Conservation (phyloP, 2,113 vertebrate species). For the Zapornia atra region DNA sequence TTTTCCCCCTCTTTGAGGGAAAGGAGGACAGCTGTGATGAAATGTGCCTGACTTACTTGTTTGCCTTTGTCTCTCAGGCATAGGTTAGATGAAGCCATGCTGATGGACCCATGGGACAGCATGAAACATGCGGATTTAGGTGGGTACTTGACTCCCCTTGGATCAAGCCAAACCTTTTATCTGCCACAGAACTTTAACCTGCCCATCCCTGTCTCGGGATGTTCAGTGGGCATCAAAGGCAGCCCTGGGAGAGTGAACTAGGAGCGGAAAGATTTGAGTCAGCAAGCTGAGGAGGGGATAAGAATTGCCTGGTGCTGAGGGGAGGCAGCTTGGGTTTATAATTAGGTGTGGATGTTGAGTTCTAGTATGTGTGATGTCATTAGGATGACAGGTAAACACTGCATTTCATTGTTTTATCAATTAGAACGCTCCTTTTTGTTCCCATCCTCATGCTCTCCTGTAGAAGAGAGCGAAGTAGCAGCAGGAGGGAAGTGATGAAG, state of each 20-base stretch:
- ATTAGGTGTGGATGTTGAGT: not conserved
- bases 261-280: not conserved
- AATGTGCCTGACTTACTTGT: not conserved
- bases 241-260: not conserved
- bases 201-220: not conserved
- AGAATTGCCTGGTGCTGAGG: not conserved
- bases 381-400: rapidly evolving
- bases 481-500: not conserved
- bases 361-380: not conserved
- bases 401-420: not conserved
- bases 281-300: not conserved
- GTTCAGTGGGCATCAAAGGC: not conserved
- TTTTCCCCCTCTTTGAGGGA: rapidly evolving
- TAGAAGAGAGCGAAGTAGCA: not conserved
- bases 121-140: constrained; percentile 87
- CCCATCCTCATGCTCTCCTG: not conserved
- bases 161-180: not conserved
- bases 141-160: constrained; percentile 49
- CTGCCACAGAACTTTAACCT: not conserved
- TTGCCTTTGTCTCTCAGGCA: constrained; percentile 78
- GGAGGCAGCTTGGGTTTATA: not conserved
- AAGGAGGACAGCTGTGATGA: rapidly evolving
- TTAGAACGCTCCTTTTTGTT: not conserved
- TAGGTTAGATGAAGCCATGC: constrained; percentile 84
- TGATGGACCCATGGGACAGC: constrained; percentile 87